These are phyloP conservation scores for human (Homo sapiens) DNA, from an alignment of 2,113 vertebrate genomes.

Conservation along the genomic window GRCh38 chr7:82780001-82780500, in stretches of 20 bases:
- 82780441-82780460: background rate
- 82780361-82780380: background rate
- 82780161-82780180: background rate
- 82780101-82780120: background rate
- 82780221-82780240: background rate
- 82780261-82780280: background rate
- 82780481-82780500: background rate
- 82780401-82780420: background rate
- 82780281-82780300: background rate
- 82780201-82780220: background rate
- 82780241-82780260: background rate
- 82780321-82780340: background rate
- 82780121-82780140: background rate
- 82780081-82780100: background rate
- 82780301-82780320: background rate
- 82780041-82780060: background rate
- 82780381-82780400: background rate
- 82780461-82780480: background rate
- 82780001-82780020: background rate
- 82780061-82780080: background rate
- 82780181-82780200: background rate
- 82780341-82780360: background rate
- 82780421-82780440: background rate
- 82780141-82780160: background rate
- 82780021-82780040: background rate